A percentile compares a stretch with the other conserved stretches of the same genome.
Evolutionary conservation across 2,113 vertebrate genomes (phyloP).

Genomic region (Nanger granti): DNA sequence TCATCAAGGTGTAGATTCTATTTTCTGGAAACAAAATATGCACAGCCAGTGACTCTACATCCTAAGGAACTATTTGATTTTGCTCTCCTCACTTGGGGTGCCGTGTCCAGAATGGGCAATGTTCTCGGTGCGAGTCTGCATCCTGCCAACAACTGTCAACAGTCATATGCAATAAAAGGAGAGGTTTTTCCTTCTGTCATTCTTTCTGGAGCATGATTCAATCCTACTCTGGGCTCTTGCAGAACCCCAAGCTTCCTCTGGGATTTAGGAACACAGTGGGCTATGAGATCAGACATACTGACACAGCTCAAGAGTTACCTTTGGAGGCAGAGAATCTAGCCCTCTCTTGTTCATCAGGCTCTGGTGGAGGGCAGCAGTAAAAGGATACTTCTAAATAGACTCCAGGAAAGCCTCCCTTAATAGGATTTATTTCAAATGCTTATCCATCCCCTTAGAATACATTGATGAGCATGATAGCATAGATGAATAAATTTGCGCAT

Average conservation of each 20-base stretch:
- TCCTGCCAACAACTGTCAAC: neutral
- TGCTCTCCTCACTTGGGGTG: neutral
- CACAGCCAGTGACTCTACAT: accelerated
- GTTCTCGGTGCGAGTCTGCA: neutral
- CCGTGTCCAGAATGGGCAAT: neutral
- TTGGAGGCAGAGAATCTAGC: neutral
- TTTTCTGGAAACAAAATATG: conserved; percentile 4
- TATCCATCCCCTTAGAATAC: neutral
- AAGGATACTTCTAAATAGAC: neutral
- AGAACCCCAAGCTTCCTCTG: neutral
- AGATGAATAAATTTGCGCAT: neutral
- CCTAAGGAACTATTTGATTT: neutral
- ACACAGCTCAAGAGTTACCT: accelerated
- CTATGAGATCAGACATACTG: neutral
- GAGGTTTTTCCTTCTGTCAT: neutral
- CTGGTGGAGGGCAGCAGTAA: neutral
- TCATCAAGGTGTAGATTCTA: neutral
- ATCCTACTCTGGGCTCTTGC: neutral
- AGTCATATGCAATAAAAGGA: neutral
- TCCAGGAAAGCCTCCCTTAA: neutral
- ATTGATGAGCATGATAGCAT: neutral
- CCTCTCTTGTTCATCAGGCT: neutral
- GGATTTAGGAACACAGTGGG: neutral
- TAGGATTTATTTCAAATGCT: neutral
- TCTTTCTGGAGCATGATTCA: neutral